Conservation (phyloP, 2,113 vertebrate genomes). For the Thymallus thymallus region DNA sequence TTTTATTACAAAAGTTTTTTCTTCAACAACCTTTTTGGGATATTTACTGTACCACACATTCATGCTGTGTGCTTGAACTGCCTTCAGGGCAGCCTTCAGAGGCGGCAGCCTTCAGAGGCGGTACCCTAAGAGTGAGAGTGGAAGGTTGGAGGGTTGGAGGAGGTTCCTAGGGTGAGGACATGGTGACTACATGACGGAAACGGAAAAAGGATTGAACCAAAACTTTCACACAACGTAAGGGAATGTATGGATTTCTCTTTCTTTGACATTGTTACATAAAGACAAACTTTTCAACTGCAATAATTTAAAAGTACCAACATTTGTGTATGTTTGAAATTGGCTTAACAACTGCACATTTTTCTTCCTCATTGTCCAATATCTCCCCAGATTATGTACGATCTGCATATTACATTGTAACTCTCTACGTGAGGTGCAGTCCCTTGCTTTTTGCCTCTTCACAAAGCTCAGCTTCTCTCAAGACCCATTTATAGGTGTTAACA, state of each 20-base stretch:
- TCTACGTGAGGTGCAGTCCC: neutral
- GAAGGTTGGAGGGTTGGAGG: too few relatives aligned
- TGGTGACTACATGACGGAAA: neutral
- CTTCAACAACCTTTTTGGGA: constrained; percentile 36
- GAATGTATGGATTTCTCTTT: neutral
- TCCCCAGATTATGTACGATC: neutral
- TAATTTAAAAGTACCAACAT: neutral
- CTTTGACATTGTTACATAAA: neutral
- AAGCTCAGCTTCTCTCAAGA: too few relatives aligned
- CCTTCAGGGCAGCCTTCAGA: neutral
- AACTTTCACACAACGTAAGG: neutral
- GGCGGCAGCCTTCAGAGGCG: neutral
- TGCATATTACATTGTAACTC: neutral
- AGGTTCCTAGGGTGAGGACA: neutral
- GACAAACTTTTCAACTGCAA: neutral
- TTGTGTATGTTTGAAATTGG: neutral
- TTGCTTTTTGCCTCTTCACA: neutral
- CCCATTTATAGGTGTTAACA: too few relatives aligned
- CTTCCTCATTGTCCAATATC: neutral
- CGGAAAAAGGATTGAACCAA: neutral
- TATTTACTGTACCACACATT: constrained; percentile 36
- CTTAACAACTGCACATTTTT: neutral
- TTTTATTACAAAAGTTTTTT: constrained; percentile 46
- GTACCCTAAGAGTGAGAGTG: too few relatives aligned
- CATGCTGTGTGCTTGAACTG: constrained; percentile 22